phyloP scores from a whole-genome alignment of 1,140 invertebrate species.

The Calosoma granatense region DNA sequence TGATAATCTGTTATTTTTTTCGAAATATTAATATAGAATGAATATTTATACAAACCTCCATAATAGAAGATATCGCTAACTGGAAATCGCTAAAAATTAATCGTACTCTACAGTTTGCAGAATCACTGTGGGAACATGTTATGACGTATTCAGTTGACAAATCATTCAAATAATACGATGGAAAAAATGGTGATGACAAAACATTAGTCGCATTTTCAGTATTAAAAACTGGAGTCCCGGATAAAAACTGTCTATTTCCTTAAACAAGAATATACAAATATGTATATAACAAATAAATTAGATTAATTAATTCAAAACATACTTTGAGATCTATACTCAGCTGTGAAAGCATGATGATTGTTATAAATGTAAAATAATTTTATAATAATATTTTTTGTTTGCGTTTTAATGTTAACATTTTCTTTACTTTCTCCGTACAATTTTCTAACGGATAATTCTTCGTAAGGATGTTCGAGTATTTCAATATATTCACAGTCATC shows the following conservation, averaged over 20 bases:
- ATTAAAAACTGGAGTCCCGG: constrained; percentile 34
- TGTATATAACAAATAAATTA: constrained; percentile 5
- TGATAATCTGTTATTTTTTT: too few species aligned
- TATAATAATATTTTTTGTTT: constrained; percentile 10
- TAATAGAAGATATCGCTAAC: constrained; percentile 52
- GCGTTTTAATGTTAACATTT: not conserved
- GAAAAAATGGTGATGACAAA: constrained; percentile 59
- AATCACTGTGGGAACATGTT: constrained; percentile 37
- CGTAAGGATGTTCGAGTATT: not conserved
- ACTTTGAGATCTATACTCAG: not conserved
- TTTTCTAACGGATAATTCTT: constrained; percentile 1
- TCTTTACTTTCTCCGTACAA: not conserved
- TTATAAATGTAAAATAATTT: not conserved
- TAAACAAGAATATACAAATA: constrained; percentile 16
- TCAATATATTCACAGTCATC: constrained; percentile 6
- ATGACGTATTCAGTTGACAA: constrained; percentile 57
- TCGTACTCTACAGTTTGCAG: constrained; percentile 45
- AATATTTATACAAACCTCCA: constrained; percentile 56
- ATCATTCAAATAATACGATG: constrained; percentile 55
- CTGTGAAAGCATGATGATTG: constrained; percentile 10
- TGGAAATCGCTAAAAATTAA: constrained; percentile 62
- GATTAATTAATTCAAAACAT: not conserved
- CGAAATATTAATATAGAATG: too few species aligned
- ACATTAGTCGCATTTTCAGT: constrained; percentile 31
- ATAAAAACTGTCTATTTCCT: constrained; percentile 54